Percentiles rank a stretch among this genome's conserved stretches.
Conservation (phyloP, 2,113 vertebrate genomes). For the Sorex fumeus region DNA sequence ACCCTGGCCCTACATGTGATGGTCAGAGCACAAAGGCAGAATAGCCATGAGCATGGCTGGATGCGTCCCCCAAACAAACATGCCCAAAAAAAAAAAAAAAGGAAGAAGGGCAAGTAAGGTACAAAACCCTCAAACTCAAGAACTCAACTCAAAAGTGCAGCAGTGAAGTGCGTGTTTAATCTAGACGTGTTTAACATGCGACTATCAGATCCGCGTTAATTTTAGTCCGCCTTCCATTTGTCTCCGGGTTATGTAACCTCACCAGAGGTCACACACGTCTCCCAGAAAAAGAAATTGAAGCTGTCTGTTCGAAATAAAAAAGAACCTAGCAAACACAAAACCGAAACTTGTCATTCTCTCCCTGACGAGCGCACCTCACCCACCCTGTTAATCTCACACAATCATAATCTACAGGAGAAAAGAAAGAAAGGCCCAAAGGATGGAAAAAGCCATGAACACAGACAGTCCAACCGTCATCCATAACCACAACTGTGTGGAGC, state of each 20-base stretch:
- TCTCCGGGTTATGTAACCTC: slow-evolving; percentile 86
- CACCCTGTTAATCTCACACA: slow-evolving; percentile 63
- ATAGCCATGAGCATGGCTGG: too few species aligned
- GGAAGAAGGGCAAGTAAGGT: neutral
- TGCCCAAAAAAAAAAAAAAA: too few species aligned
- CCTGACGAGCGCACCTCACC: slow-evolving; percentile 10
- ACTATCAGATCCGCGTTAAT: slow-evolving; percentile 86
- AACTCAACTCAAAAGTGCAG: too few species aligned
- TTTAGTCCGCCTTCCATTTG: slow-evolving; percentile 87
- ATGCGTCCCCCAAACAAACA: too few species aligned
- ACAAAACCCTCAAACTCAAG: neutral
- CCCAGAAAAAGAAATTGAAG: slow-evolving; percentile 85
- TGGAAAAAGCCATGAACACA: slow-evolving; percentile 67
- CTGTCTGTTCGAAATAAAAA: slow-evolving; percentile 79
- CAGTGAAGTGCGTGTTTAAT: slow-evolving; percentile 79
- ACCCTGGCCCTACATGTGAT: too few species aligned
- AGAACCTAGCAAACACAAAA: slow-evolving; percentile 75
- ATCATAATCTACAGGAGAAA: slow-evolving; percentile 50
- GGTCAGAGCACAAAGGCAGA: too few species aligned
- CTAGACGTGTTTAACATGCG: slow-evolving; percentile 80
- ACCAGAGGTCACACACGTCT: slow-evolving; percentile 88
- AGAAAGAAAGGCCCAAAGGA: slow-evolving; percentile 74
- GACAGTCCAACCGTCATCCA: neutral
- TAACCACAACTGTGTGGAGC: slow-evolving; percentile 54
- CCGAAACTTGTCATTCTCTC: slow-evolving; percentile 57